phyloP scores from a whole-genome alignment of 2,113 vertebrate species.

The Galemys pyrenaicus region DNA sequence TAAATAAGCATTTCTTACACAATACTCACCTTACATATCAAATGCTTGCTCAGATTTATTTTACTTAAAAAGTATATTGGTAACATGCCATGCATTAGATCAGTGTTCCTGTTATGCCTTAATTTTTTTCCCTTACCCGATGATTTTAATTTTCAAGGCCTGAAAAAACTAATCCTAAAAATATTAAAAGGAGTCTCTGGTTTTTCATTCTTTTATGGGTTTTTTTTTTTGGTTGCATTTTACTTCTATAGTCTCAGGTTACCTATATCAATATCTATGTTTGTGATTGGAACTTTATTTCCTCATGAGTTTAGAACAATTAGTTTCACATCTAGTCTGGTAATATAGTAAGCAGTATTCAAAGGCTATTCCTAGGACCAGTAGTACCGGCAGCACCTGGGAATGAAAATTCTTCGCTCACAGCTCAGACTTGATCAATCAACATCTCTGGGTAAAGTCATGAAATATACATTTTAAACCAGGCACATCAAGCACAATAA shows the following conservation, averaged over 20 bases:
- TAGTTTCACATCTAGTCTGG: neutral
- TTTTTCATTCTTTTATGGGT: no score
- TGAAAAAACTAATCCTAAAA: neutral
- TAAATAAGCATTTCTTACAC: neutral
- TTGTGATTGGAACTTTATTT: neutral
- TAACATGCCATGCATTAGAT: conserved; percentile 1
- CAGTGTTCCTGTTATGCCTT: neutral
- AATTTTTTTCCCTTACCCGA: neutral
- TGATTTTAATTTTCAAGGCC: conserved; percentile 5
- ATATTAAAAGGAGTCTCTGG: neutral
- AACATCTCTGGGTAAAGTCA: neutral
- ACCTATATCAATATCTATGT: neutral
- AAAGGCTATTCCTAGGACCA: neutral
- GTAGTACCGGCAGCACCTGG: neutral
- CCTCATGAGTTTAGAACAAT: neutral
- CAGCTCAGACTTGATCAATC: neutral
- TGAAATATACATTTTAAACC: conserved; percentile 21
- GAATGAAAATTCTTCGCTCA: neutral
- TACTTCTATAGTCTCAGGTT: neutral
- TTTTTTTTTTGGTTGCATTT: neutral
- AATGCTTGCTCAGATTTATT: neutral
- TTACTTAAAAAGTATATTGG: neutral
- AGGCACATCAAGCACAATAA: neutral
- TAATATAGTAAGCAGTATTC: neutral
- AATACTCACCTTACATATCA: neutral